Percentiles rank a stretch among this genome's conserved stretches.
Conservation (phyloP, 2,113 vertebrate genomes). For the Tupaia tana region DNA sequence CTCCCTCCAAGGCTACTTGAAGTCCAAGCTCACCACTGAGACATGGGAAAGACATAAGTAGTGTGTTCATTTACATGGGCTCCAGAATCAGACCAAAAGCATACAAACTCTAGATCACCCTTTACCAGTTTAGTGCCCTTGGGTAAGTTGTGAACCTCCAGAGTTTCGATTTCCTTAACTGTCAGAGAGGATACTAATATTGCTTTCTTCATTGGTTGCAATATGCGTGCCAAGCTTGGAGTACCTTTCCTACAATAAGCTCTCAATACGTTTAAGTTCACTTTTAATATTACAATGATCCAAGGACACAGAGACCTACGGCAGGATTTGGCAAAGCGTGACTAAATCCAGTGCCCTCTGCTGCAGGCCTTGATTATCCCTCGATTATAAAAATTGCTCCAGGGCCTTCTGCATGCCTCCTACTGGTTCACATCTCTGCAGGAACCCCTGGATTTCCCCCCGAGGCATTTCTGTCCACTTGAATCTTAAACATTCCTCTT, state of each 20-base stretch:
- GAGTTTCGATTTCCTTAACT: not conserved
- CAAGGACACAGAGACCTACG: not conserved
- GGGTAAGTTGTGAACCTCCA: not conserved
- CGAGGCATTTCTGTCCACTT: not conserved
- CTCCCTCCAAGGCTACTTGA: not conserved
- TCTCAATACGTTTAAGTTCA: not conserved
- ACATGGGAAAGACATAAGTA: not conserved
- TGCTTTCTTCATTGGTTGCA: not conserved
- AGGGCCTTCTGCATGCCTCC: not conserved
- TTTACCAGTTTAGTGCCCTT: not conserved
- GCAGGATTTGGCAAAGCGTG: not conserved
- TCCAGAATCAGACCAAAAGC: not conserved
- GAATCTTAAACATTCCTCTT: not conserved
- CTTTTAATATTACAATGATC: not conserved
- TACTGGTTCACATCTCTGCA: not conserved
- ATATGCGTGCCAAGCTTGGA: not conserved
- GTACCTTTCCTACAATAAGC: not conserved
- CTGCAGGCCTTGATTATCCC: not conserved
- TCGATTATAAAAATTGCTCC: not conserved
- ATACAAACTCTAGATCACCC: not conserved
- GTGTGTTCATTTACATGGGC: rapidly evolving
- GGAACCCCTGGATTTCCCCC: not conserved
- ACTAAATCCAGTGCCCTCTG: not conserved
- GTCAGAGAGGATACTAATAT: not conserved
- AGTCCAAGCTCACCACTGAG: not conserved